Evolutionary conservation across 2,113 vertebrate species (phyloP), one percentile per base, ranked within the genome.

Genomic region (Xiphophorus couchianus): DNA sequence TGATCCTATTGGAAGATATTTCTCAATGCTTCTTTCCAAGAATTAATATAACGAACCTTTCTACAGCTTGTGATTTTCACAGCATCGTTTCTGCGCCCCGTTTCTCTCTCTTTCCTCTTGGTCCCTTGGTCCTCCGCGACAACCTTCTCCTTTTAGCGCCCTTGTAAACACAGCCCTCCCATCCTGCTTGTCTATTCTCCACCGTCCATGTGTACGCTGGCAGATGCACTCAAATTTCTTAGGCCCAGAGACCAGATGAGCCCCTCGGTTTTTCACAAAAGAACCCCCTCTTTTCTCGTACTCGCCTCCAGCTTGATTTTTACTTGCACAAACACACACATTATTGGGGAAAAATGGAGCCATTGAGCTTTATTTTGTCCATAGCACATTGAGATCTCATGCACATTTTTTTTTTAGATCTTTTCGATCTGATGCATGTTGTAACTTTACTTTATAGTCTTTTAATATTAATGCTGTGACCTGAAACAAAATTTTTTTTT

Each of bases 81-180:
- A n/a, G 22, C 51, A 58, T 81, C 62, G 82, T 78, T 91, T 90
- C 90, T 4, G 44, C 44, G 90, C 92, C 93, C 92, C 94, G 85
- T 87, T 79, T 82, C 75, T 84, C 91, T 17, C 39, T 28, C 28
- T 28, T 85, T 82, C 83, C 76, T 86, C 81, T 3, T 67, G 9
- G 84, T 94, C 93, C 95, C 81, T 3, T 67, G 9, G 84, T 94
- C 93, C 95, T 95, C 93, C 7, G 87, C 2, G 94, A 94, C 90
- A 92, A 92, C 95, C 89, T 93, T 93, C 94, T 91, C 96, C 96
- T 98, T 97, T 98, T 97, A 97, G 96, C 96, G 96, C 96, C 95
- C 97, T 97, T 96, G 95, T 96, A 93, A 92, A 86, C 42, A 81
- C 86, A 81, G 71, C 93, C 94, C 82, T 88, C 93, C 93, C 74